These are phyloP conservation scores for Manacus vitellinus DNA, from an alignment of 2,113 vertebrate species.

Conservation along the genomic window DNA sequence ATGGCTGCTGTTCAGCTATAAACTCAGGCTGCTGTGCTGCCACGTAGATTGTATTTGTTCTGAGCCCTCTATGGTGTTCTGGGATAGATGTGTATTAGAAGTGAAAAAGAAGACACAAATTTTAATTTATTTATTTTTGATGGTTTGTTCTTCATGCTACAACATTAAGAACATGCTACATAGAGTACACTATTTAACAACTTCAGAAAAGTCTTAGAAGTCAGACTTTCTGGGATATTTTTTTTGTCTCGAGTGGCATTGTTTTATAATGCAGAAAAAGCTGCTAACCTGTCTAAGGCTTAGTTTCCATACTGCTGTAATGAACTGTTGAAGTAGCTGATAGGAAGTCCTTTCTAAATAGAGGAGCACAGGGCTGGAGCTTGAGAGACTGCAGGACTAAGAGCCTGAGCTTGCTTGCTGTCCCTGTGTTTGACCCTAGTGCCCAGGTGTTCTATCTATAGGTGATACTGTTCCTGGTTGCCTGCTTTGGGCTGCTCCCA, in stretches of 20 bases:
- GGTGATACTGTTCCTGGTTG: not conserved
- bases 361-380: not conserved
- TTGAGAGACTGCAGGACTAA: not conserved
- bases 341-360: not conserved
- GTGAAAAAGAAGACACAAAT: not conserved
- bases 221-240: not conserved
- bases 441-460: not conserved
- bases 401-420: accelerated
- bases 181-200: not conserved
- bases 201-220: not conserved
- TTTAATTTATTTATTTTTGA: not conserved
- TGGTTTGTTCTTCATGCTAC: not conserved
- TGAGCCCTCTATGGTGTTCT: not conserved
- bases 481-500: not conserved
- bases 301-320: not conserved
- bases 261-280: not conserved
- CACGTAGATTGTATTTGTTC: not conserved
- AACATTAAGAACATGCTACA: not conserved
- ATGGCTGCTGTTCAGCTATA: not conserved
- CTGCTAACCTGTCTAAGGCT: not conserved
- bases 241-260: not conserved
- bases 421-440: not conserved
- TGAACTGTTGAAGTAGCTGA: not conserved
- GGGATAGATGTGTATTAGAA: not conserved
- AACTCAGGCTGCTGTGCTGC: not conserved